Evolutionary conservation across 37 sponge, comb jelly and placozoan species (phyloP).

Genomic region (Mnemiopsis leidyi): DNA sequence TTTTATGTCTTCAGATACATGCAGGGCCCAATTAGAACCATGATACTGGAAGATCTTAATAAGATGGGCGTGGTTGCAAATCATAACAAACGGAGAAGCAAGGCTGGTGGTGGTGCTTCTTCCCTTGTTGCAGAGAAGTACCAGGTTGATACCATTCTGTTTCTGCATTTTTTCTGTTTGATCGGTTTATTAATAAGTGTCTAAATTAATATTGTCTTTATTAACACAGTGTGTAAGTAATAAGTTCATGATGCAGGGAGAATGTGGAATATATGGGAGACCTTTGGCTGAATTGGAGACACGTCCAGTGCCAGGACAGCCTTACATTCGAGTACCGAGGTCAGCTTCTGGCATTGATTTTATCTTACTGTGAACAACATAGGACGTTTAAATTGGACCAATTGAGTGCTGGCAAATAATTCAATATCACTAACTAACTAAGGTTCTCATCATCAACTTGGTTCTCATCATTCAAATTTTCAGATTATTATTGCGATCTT

Average conservation of each 20-base stretch:
- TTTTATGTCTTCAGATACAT: conserved; percentile 58
- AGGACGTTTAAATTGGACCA: too few relatives aligned
- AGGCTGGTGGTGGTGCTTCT: neutral
- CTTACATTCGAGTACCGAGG: conserved; percentile 36
- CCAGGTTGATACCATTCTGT: too few relatives aligned
- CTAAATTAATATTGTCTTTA: neutral
- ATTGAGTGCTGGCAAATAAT: neutral
- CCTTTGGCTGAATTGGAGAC: conserved; percentile 45
- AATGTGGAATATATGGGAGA: conserved; percentile 14
- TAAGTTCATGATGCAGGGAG: neutral
- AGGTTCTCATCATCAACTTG: too few relatives aligned
- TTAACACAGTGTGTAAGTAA: neutral
- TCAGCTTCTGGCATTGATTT: neutral
- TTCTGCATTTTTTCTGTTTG: neutral
- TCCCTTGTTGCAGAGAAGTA: neutral
- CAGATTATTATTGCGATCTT: conserved; percentile 24
- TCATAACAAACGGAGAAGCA: neutral
- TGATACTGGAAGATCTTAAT: conserved; percentile 37
- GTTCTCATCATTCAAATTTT: neutral
- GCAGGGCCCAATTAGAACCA: conserved; percentile 39
- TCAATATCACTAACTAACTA: too few relatives aligned
- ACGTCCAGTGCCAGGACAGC: conserved; percentile 38
- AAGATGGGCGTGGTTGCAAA: conserved; percentile 25
- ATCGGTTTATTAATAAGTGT: neutral
- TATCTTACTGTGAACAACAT: too few relatives aligned